Evolutionary conservation across 2,888 invertebrate genomes (phyloP), one percentile per base, ranked within the genome.

Genomic region (Itoplectis maculator): DNA sequence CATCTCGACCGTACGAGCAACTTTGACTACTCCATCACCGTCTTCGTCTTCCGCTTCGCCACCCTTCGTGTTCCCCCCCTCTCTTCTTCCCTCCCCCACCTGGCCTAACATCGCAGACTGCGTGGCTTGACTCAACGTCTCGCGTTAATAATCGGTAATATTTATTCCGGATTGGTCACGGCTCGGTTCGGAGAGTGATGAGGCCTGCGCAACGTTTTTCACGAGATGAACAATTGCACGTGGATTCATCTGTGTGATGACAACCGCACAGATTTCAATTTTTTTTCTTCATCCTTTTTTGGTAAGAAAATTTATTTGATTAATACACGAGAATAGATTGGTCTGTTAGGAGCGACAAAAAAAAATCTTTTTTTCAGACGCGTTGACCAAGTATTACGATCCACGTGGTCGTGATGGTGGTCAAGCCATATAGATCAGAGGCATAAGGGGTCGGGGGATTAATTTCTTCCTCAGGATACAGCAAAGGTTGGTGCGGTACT

Each of bases 91-190:
- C 70, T 47, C 77, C 79, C 70, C 72, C 75, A 45, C 42, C 45
- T 49, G 29, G 45, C 45, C 68, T 63, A 63, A 37, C 18, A n/a
- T 42, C 69, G 45, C 2, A 11, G 29, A 11, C 23, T 15, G 63
- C 65, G 65, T 51, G 65, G 42, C 47, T 59, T 29, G 37, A 61
- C 81, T 66, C 9, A 72, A 35, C n/a, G 63, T 8, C 45, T 29
- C 23, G 3, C 9, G 23, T 92, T 91, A 92, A 92, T 92, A 92
- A 92, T 92, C 92, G 91, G 88, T 89, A 91, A 92, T 92, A 92
- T 92, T 92, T 92, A 92, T 92, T 91, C 88, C 92, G 88, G 87
- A 92, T 92, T 91, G 90, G 92, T 91, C 90, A 92, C 89, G 91
- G 91, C 91, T 92, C 88, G 90, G 89, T 89, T 81, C 81, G 86